Conservation (phyloP, 2,888 invertebrate species). For the Drosophila meridiana region DNA sequence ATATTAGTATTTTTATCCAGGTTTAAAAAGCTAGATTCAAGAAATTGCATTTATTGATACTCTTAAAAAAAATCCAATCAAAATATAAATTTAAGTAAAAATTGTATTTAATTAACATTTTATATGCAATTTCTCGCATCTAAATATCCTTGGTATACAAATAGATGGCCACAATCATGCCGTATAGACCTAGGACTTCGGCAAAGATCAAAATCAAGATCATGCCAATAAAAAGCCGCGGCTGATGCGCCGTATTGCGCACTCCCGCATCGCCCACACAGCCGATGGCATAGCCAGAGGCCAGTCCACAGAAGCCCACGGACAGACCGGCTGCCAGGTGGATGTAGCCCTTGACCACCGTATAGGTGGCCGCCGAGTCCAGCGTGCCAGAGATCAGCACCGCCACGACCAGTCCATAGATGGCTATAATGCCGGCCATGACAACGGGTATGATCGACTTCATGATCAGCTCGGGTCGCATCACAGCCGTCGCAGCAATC, state of each 20-base stretch:
- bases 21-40: too few species aligned
- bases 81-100: not conserved
- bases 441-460: conserved; percentile 99
- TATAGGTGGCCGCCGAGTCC: conserved; percentile 35
- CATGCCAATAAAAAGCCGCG: conserved; percentile 99
- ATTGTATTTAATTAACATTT: not conserved
- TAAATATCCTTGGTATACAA: conserved; percentile 97
- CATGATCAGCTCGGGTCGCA: conserved; percentile 99
- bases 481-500: conserved; percentile 99
- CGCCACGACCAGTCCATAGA: conserved; percentile 98
- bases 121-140: too few species aligned
- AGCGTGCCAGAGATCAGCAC: conserved; percentile 94
- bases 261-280: conserved; percentile 87
- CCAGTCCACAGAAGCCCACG: conserved; percentile 98
- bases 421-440: conserved; percentile 99
- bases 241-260: conserved; percentile 98
- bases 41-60: too few species aligned
- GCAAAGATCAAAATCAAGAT: conserved; percentile 88
- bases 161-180: conserved; percentile 88
- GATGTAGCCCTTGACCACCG: conserved; percentile 93
- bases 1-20: too few species aligned
- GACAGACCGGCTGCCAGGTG: conserved; percentile 98
- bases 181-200: conserved; percentile 66
- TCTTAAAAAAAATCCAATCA: not conserved
- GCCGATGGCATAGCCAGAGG: conserved; percentile 99